Evolutionary conservation across 2,113 vertebrate genomes (phyloP), one percentile per base, ranked within the genome.

Genomic region (Dolichotis patagonum): DNA sequence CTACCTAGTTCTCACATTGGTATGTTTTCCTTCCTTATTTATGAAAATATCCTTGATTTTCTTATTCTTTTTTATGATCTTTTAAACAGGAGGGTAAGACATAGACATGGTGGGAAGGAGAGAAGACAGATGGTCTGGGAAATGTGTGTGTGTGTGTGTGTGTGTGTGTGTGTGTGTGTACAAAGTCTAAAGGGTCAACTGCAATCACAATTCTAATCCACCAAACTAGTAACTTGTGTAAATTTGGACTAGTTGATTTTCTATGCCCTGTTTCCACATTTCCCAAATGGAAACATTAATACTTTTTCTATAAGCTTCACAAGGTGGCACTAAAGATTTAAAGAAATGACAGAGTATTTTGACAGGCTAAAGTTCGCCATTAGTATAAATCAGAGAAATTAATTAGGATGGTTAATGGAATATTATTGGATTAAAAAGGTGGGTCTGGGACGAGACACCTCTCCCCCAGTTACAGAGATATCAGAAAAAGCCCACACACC

Each of bases 251-350:
- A 5, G 1, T n/a, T 60, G 56, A 73, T 43, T 28, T 43, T 16
- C 78, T 24, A 49, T n/a, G 13, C 14, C 26, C 46, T 26, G 6
- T 77, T 60, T 78, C 60, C 20, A 82, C 82, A 86, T 69, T 94
- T 94, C 85, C 95, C 82, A 56, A 80, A 49, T 46, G 67, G 62
- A 60, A 90, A 71, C 85, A 67, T 30, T 65, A 88, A 63, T 89
- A 89, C 24, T 88, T 77, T 60, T 52, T 80, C 58, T 56, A 30
- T 49, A 43, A 62, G 80, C 67, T 35, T 88, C 80, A 94, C 67
- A 91, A 95, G 94, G 75, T 94, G 52, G 91, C 62, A 94, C 71
- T 89, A 77, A 91, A 92, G 78, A 85, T 54, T 82, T 88, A 78
- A 95, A 78, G 75, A 96, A 92, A 95, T 81, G 17, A 38, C 80